These are phyloP conservation scores for Tiliacea citrago DNA, from an alignment of 2,888 invertebrate species.

Conservation along the genomic window DNA sequence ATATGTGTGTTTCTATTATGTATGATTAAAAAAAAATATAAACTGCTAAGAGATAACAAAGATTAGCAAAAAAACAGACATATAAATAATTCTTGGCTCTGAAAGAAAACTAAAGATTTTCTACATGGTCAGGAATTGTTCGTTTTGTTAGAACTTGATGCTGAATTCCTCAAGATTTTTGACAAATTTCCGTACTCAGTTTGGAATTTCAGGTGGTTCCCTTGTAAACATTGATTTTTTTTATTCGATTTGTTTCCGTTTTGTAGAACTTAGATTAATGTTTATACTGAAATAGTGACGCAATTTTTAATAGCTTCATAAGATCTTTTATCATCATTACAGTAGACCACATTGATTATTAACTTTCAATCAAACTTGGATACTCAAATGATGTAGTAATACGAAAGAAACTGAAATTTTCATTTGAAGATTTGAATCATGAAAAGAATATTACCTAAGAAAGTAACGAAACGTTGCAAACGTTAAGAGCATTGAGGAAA, in stretches of 20 bases:
- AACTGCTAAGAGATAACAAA: neutral
- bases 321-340: conserved; percentile 8
- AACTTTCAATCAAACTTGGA: conserved; percentile 9
- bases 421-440: conserved; percentile 53
- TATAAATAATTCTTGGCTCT: neutral
- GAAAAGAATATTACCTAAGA: conserved; percentile 66
- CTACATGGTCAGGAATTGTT: conserved; percentile 9
- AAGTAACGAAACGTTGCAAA: conserved; percentile 70
- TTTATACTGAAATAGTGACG: conserved; percentile 13
- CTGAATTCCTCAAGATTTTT: conserved; percentile 18
- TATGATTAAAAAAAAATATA: neutral
- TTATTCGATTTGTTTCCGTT: neutral
- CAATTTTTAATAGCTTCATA: conserved; percentile 6
- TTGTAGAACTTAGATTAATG: neutral
- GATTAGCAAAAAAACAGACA: neutral
- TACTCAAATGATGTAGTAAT: conserved; percentile 22
- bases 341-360: conserved; percentile 3
- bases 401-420: conserved; percentile 40
- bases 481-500: conserved; percentile 72
- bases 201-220: conserved; percentile 8
- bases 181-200: neutral
- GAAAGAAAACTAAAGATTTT: conserved; percentile 11
- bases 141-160: conserved; percentile 10
- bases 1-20: neutral
- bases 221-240: neutral